Conservation (phyloP, 2,888 invertebrate genomes). For the Linnaemya vulpina region DNA sequence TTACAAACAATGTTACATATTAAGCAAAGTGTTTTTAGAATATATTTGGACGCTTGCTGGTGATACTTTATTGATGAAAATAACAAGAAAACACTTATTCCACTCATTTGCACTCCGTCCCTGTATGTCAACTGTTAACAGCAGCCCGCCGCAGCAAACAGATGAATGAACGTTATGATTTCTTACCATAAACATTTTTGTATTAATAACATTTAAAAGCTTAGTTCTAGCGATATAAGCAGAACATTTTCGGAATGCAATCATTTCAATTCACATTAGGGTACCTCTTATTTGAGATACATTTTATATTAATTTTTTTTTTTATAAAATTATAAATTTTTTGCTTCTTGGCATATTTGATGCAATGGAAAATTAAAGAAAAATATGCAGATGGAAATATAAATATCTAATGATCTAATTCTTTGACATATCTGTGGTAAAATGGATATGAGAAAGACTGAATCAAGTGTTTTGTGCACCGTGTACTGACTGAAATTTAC, state of each 20-base stretch:
- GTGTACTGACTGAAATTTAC: conserved; percentile 15
- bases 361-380: no score
- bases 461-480: conserved; percentile 5
- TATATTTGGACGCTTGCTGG: conserved; percentile 1
- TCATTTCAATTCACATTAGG: neutral
- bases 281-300: no score
- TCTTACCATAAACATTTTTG: neutral
- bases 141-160: conserved; percentile 6
- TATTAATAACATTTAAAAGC: neutral
- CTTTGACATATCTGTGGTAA: neutral
- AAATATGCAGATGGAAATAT: no score
- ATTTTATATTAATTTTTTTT: no score
- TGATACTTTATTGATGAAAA: neutral
- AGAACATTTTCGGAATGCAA: conserved; percentile 1
- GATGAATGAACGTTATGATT: neutral
- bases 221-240: neutral
- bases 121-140: conserved; percentile 10
- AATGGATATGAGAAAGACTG: conserved; percentile 12
- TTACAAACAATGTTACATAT: neutral
- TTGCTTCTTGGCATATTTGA: no score
- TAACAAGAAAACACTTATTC: neutral
- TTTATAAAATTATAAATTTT: no score
- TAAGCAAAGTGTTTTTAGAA: neutral
- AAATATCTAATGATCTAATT: conserved; percentile 4
- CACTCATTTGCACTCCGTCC: conserved; percentile 15